Evolutionary conservation across 2,113 vertebrate genomes (phyloP).

Genomic region (Myotis davidii): DNA sequence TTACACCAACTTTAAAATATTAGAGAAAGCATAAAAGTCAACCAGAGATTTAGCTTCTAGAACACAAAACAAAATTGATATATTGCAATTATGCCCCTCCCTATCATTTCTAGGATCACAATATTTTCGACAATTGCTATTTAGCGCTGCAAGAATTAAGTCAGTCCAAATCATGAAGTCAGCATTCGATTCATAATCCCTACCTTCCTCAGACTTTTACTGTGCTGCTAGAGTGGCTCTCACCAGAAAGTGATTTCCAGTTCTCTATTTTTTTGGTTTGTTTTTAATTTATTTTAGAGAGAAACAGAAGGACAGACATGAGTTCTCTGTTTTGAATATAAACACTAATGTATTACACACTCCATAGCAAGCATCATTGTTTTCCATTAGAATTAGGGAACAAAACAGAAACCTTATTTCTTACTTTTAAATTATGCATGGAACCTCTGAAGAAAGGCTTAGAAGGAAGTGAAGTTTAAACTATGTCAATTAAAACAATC

Average conservation of each 20-base stretch:
- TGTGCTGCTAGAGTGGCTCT: neutral
- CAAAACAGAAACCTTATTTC: neutral
- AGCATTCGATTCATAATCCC: neutral
- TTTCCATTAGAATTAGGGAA: neutral
- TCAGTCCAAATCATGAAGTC: neutral
- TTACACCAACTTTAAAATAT: neutral
- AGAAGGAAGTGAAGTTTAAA: neutral
- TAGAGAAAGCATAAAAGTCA: neutral
- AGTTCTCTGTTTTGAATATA: neutral
- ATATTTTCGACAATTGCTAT: neutral
- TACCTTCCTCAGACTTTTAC: neutral
- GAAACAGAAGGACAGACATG: neutral
- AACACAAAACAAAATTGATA: neutral
- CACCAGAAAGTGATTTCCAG: neutral
- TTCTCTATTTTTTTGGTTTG: neutral
- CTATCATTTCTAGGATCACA: neutral
- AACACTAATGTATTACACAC: neutral
- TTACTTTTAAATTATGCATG: neutral
- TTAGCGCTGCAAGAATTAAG: neutral
- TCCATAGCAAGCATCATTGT: neutral
- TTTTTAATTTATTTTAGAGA: neutral
- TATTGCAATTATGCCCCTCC: neutral
- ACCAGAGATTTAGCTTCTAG: neutral
- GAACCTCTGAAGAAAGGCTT: slow-evolving; percentile 12
- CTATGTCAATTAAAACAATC: neutral